A percentile compares a stretch with the other conserved stretches of the same genome.
phyloP scores from a whole-genome alignment of 2,888 invertebrate species.

The Oegoconia quadripuncta region DNA sequence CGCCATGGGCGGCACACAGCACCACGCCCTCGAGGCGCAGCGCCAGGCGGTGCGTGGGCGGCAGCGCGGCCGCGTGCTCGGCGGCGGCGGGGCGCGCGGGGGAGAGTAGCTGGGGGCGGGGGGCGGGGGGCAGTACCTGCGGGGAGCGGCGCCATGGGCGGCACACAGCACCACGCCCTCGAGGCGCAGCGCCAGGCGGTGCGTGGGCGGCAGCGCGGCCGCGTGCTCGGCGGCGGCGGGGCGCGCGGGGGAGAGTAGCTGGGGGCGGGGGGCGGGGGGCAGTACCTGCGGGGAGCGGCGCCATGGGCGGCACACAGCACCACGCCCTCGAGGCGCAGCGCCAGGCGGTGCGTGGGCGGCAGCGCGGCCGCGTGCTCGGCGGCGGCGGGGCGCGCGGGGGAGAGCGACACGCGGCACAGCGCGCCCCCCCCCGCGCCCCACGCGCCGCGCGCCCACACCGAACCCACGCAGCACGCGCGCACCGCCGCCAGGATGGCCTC shows the following conservation, averaged over 20 bases:
- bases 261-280: constrained; percentile 36
- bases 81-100: no score
- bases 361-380: constrained; percentile 93
- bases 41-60: no score
- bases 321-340: constrained; percentile 96
- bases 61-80: no score
- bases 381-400: constrained; percentile 62
- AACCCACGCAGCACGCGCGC: constrained; percentile 82
- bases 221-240: constrained; percentile 87
- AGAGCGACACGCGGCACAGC: constrained; percentile 65
- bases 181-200: no score
- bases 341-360: constrained; percentile 90
- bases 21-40: not conserved
- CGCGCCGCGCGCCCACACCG: constrained; percentile 88
- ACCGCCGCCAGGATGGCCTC: constrained; percentile 53
- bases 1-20: no score
- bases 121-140: no score
- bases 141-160: no score
- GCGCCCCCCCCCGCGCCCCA: constrained; percentile 84
- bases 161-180: not conserved
- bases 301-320: constrained; percentile 76
- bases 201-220: no score
- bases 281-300: not conserved
- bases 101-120: no score
- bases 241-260: constrained; percentile 60